These are phyloP conservation scores for Serranus cabrilla DNA, from an alignment of 2,797 vertebrate genomes.

Conservation along the genomic window DNA sequence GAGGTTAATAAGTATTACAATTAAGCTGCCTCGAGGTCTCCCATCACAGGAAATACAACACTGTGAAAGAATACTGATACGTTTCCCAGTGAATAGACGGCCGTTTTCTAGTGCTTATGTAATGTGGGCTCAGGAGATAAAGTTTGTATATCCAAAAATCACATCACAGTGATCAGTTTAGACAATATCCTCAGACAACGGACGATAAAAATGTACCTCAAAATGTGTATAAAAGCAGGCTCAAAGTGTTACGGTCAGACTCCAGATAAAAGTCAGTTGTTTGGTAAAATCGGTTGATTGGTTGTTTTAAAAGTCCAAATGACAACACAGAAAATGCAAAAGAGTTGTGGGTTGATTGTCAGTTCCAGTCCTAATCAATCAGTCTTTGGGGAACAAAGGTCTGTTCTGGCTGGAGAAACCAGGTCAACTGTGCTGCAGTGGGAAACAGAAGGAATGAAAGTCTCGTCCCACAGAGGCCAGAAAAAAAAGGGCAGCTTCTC, in stretches of 20 bases:
- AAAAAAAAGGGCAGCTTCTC: slow-evolving; percentile 60
- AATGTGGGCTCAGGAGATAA: slow-evolving; percentile 39
- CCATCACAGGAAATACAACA: slow-evolving; percentile 50
- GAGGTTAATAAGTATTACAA: slow-evolving; percentile 49
- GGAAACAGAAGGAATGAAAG: slow-evolving; percentile 48
- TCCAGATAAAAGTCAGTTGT: slow-evolving; percentile 45
- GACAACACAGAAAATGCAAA: slow-evolving; percentile 50
- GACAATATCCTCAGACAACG: slow-evolving; percentile 33
- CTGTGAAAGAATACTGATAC: slow-evolving; percentile 44
- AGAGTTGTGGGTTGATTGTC: slow-evolving; percentile 36
- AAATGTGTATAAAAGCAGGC: slow-evolving; percentile 72
- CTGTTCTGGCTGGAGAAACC: slow-evolving; percentile 54
- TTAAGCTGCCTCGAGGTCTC: slow-evolving; percentile 75
- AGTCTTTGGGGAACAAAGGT: slow-evolving; percentile 61
- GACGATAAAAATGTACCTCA: slow-evolving; percentile 60
- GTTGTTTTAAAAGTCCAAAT: slow-evolving; percentile 50
- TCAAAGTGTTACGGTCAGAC: slow-evolving; percentile 60
- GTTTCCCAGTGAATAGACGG: slow-evolving; percentile 28
- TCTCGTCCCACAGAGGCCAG: slow-evolving; percentile 60
- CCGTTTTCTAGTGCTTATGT: slow-evolving; percentile 36
- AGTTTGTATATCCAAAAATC: slow-evolving; percentile 29
- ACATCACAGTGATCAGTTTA: slow-evolving; percentile 65
- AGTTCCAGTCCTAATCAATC: slow-evolving; percentile 58
- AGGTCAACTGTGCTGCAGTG: slow-evolving; percentile 35
- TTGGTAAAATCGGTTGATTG: slow-evolving; percentile 3